Conservation (phyloP, 37 sponge, comb jelly and placozoan species). For the Chondrilla cf. caribensis region DNA sequence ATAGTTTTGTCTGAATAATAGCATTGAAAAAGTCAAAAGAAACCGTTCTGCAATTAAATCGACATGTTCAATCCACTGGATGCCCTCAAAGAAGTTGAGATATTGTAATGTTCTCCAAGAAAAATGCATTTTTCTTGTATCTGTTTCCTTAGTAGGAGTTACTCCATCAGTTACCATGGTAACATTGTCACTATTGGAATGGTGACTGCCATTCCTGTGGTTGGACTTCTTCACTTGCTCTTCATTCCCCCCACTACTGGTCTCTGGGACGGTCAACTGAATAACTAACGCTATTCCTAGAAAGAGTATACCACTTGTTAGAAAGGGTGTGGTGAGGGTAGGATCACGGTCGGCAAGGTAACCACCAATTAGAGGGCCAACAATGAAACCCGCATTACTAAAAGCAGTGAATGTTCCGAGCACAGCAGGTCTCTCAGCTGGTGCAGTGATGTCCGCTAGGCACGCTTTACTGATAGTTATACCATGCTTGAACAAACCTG, state of each 20-base stretch:
- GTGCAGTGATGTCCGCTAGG: conserved; percentile 47
- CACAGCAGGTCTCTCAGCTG: conserved; percentile 27
- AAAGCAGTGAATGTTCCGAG: conserved; percentile 54
- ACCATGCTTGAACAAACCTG: conserved; percentile 74
- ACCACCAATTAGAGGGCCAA: conserved; percentile 65
- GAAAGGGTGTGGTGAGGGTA: conserved; percentile 24
- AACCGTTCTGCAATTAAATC: conserved; percentile 54
- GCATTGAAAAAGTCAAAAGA: conserved; percentile 40
- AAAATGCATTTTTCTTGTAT: not conserved
- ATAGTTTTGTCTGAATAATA: conserved; percentile 60
- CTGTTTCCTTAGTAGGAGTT: too few relatives aligned
- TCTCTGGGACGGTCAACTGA: not conserved
- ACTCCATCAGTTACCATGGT: not conserved
- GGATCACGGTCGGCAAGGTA: conserved; percentile 63
- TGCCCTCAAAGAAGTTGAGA: conserved; percentile 40
- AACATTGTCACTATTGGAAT: not conserved
- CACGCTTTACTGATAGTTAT: conserved; percentile 51
- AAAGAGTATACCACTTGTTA: conserved; percentile 4
- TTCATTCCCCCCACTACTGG: not conserved
- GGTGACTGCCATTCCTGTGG: not conserved
- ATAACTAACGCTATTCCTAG: not conserved
- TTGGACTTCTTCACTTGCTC: not conserved
- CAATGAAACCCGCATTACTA: conserved; percentile 68
- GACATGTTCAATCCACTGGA: conserved; percentile 23
- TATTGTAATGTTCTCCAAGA: not conserved